Evolutionary conservation across 2,888 invertebrate genomes (phyloP), one percentile per base, ranked within the genome.

Genomic region (Mythimna impura): DNA sequence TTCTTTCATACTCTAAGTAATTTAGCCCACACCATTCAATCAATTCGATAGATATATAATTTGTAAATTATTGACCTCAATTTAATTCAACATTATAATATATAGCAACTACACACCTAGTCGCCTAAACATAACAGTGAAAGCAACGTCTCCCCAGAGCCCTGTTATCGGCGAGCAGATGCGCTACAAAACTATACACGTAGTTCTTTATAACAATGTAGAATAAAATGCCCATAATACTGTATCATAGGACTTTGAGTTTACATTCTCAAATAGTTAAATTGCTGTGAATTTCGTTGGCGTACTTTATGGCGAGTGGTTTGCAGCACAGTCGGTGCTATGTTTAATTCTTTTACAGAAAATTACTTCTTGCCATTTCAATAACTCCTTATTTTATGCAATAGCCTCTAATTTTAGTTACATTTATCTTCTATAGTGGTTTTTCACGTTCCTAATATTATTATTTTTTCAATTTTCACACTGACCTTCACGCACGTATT

Each of bases 401-500:
- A 20, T 17, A 17, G 20, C 1, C 12, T 30, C 14, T 20, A 10
- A 36, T 22, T 71, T 9, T 12, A 22, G 10, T 7, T 30, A 63
- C 25, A 17, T 77, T 2, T 57, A 3, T 52, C 12, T 58, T 43
- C 9, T 17, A 25, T 62, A 14, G 3, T 2, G 14, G 25, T 22
- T 58, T 62, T 66, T 25, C 58, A 22, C 40, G n/a, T 62, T 34
- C 54, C 43, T 65, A 77, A 63, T 54, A 8, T 3, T 50, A 54
- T 66, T 82, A 66, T 68, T 47, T 30, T 58, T 55, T 58, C 61
- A 63, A 55, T 73, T 73, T 60, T 12, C 58, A 12, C 54, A 57
- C 66, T 82, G 80, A 82, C 83, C 80, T 80, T 82, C 64, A 25
- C 50, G 52, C 69, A 78, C 79, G 82, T 78, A 82, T 66, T 55